Conservation (phyloP, 2,797 vertebrate genomes). For the Crax fasciolata region DNA sequence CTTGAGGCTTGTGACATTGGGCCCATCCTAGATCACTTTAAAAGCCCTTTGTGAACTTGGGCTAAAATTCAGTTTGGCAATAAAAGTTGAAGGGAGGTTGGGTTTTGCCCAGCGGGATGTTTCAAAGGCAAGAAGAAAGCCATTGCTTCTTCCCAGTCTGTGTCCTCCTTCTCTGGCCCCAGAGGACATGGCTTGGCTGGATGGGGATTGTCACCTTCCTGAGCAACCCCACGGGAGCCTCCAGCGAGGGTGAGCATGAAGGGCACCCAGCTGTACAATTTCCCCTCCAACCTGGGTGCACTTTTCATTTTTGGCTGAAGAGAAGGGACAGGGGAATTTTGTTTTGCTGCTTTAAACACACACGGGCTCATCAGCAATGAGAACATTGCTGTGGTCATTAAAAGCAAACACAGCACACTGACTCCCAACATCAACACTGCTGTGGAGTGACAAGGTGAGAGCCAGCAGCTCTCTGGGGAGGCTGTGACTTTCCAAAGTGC, state of each 20-base stretch:
- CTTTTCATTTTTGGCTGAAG: background rate
- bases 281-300: background rate
- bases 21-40: background rate
- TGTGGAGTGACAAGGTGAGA: background rate
- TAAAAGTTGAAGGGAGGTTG: background rate
- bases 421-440: background rate
- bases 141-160: background rate
- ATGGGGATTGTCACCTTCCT: fast-evolving
- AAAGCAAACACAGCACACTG: background rate
- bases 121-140: background rate
- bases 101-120: background rate
- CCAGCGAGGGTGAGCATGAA: fast-evolving
- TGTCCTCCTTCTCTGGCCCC: background rate
- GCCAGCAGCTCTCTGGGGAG: background rate
- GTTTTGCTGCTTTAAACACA: constrained; percentile 11
- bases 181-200: fast-evolving
- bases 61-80: background rate
- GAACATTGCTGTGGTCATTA: constrained; percentile 45
- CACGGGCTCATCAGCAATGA: background rate
- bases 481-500: background rate
- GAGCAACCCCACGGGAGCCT: fast-evolving
- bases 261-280: background rate
- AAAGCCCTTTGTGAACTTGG: background rate
- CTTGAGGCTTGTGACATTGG: background rate
- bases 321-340: background rate